Evolutionary conservation across 2,797 vertebrate species (phyloP).

Genomic region (Macropodus opercularis): DNA sequence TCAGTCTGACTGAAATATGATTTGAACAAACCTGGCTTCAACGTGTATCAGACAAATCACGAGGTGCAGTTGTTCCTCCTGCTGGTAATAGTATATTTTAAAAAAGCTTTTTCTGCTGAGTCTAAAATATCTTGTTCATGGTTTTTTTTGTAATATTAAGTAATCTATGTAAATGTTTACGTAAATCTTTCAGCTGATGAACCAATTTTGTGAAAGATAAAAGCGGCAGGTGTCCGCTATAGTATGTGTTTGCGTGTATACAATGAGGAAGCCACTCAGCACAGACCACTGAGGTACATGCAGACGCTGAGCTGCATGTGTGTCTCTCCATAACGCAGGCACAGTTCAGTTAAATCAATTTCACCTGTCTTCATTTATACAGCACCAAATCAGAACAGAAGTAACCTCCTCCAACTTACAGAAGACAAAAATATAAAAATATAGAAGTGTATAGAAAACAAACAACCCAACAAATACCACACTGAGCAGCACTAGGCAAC

Average conservation of each 20-base stretch:
- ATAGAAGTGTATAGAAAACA: too few species aligned
- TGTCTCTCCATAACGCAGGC: too few species aligned
- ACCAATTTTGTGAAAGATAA: constrained; percentile 9
- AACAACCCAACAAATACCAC: too few species aligned
- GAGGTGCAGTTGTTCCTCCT: too few species aligned
- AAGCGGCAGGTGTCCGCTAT: neutral
- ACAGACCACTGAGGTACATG: constrained; percentile 2
- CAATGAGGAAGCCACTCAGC: neutral
- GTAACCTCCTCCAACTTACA: too few species aligned
- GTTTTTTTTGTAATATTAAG: constrained; percentile 31
- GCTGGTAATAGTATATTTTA: too few species aligned
- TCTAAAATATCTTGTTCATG: constrained; percentile 37
- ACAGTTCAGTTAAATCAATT: too few species aligned
- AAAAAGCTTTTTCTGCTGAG: too few species aligned
- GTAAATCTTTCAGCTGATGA: constrained; percentile 4
- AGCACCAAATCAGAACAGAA: too few species aligned
- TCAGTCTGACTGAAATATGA: constrained; percentile 25
- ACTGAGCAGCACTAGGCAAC: too few species aligned
- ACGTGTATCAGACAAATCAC: constrained; percentile 25
- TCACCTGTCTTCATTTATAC: too few species aligned
- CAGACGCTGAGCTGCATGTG: neutral
- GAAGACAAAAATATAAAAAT: too few species aligned
- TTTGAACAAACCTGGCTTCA: constrained; percentile 21
- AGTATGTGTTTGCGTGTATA: neutral
- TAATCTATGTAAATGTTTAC: constrained; percentile 19